phyloP scores from a whole-genome alignment of 2,888 invertebrate species.

The Notodonta dromedarius region DNA sequence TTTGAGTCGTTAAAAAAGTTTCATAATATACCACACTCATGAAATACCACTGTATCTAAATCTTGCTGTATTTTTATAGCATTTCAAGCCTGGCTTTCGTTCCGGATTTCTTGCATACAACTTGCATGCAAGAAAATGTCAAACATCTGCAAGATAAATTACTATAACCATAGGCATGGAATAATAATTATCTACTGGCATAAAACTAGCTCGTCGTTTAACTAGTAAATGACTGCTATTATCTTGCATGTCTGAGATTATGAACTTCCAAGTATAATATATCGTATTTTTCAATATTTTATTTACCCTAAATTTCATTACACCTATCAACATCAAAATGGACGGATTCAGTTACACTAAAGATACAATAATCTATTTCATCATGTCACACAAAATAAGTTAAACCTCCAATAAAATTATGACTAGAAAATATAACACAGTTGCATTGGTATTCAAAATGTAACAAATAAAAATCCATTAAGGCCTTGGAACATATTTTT shows the following conservation, averaged over 20 bases:
- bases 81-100: no score
- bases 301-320: neutral
- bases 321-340: conserved; percentile 6
- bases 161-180: neutral
- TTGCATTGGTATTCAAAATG: conserved; percentile 4
- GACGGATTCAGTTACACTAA: conserved; percentile 21
- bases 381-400: conserved; percentile 16
- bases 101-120: no score
- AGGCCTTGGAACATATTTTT: neutral
- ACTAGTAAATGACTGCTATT: no score
- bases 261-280: neutral
- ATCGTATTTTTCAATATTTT: neutral
- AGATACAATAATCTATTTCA: conserved; percentile 8
- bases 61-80: no score
- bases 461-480: neutral
- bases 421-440: conserved; percentile 41
- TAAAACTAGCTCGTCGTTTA: neutral
- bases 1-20: no score
- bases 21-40: no score
- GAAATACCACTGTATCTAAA: no score
- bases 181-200: no score
- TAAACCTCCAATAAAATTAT: conserved; percentile 23
- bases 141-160: no score
- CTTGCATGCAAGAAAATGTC: no score
- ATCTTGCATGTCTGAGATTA: neutral